Percentiles rank a stretch among this genome's conserved stretches.
phyloP scores from a whole-genome alignment of 2,888 invertebrate species.

The Drosophila flavopinicola region DNA sequence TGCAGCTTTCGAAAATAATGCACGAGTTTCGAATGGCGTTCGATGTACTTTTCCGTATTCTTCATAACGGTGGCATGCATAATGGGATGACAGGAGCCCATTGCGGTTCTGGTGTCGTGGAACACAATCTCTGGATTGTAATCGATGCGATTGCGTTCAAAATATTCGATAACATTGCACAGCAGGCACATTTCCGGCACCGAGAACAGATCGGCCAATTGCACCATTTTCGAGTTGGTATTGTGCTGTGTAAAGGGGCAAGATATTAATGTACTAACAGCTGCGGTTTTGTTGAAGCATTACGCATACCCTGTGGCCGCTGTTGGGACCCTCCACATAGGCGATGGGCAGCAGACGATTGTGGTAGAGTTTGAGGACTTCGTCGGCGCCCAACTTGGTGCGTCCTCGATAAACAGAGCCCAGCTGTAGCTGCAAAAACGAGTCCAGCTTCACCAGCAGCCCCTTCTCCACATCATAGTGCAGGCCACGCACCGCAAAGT shows the following conservation, averaged over 20 bases:
- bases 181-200: constrained; percentile 97
- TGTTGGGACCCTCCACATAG: constrained; percentile 90
- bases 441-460: constrained; percentile 95
- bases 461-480: constrained; percentile 99
- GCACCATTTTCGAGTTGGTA: constrained; percentile 91
- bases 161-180: constrained; percentile 97
- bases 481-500: constrained; percentile 97
- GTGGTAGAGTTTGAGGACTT: constrained; percentile 93
- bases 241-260: constrained; percentile 63
- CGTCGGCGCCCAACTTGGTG: constrained; percentile 91
- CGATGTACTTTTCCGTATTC: constrained; percentile 92
- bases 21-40: constrained; percentile 89
- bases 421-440: constrained; percentile 97
- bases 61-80: constrained; percentile 95
- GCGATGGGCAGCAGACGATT: constrained; percentile 94
- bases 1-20: constrained; percentile 91
- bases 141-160: constrained; percentile 93
- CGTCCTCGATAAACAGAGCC: constrained; percentile 96
- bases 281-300: neutral
- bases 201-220: constrained; percentile 97
- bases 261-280: constrained; percentile 9
- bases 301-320: constrained; percentile 85
- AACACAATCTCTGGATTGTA: constrained; percentile 98
- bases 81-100: constrained; percentile 93
- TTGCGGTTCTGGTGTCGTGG: constrained; percentile 95